Base-by-base conservation (phyloP, 2,888 invertebrate genomes). In the Holacanthella duospinosa region DNA sequence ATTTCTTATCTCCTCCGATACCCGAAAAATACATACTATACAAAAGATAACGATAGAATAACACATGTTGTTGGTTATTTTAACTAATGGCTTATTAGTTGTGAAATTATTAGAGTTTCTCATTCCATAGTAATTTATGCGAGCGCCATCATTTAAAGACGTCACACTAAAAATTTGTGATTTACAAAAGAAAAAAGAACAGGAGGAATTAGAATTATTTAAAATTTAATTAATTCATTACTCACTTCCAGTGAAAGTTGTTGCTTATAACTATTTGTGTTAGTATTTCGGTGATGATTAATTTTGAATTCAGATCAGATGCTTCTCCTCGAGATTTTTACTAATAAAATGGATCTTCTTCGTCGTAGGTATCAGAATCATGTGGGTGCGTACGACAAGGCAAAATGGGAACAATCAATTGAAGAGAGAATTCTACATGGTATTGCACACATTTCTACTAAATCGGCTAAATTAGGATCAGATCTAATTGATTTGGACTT, bases 301-400 rank as follows among this genome's bases (percentile, higher is more conserved):
- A 16, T 36, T 9, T 9, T 36, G 36, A 36, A 6, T 36, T 36
- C 9, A 36, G 9, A 6, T 36, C 36, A 16, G 36, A 36, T 9
- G 36, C n/a, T 48, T n/a, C 29, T 57, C 28, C 27, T 29, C 4
- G 24, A 58, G n/a, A 48, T n/a, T n/a, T 48, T 58, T 25, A 2
- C 1, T 36, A 9, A 21, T n/a, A 21, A 48, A 9, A 48, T 21
- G 12, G 19, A 29, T 25, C 2, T 21, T 58, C 61, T 29, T 57
- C 27, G 43, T 74, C 75, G 21, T 71, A 91, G 93, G 89, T 93
- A 93, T 81, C 92, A 93, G 78, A 89, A 89, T 78, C 91, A 93
- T 83, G 95, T 96, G 78, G 93, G 94, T 75, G 89, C 90, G 28
- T 94, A 95, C 80, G 95, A 96, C 80, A 94, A 94, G 77, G 93